Evolutionary conservation across 1,140 invertebrate genomes (phyloP), one percentile per base, ranked within the genome.

Genomic region (Drosophila setifemur): DNA sequence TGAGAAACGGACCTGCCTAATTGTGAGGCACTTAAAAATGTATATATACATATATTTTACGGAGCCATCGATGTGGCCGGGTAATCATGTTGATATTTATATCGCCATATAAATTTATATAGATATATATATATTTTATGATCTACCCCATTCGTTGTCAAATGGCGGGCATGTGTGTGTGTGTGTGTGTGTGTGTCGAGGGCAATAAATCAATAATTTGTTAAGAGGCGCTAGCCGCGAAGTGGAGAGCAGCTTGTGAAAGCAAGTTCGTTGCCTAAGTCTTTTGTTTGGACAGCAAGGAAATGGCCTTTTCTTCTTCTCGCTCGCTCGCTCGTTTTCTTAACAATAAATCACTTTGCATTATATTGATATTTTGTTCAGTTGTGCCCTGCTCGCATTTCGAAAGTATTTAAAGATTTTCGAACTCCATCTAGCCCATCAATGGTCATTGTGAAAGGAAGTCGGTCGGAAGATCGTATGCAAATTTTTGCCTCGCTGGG

Each of bases 241-340:
- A 14, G 14, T 21, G n/a, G 40, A 43, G 40, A n/a, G 42, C 54
- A n/a, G 42, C 54, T 81, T 76, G 82, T 86, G 81, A 86, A 88
- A 88, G 83, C 83, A 78, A 88, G 85, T 88, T 88, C 72, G 85
- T 85, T 83, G 83, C 72, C 85, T 71, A 83, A 88, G 85, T 88
- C 85, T 79, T 88, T 88, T 79, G 78, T 79, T 75, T 75, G 37
- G 60, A 26, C 57, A 64, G 63, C 64, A 70, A 57, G 66, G 49
- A 55, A 53, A 75, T 70, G 70, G 64, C 53, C 75, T 82, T 73
- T 82, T 68, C 40, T 26, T 16, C 6, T 37, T 16, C n/a, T 29
- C 18, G 25, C 4, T 25, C 5, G 21, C 6, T 26, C 43, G 8
- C 12, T 23, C 9, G 2, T n/a, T 9, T 31, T 8, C 18, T 14